Evolutionary conservation across 2,888 invertebrate genomes (phyloP).

Genomic region (Scaptomyza parva): DNA sequence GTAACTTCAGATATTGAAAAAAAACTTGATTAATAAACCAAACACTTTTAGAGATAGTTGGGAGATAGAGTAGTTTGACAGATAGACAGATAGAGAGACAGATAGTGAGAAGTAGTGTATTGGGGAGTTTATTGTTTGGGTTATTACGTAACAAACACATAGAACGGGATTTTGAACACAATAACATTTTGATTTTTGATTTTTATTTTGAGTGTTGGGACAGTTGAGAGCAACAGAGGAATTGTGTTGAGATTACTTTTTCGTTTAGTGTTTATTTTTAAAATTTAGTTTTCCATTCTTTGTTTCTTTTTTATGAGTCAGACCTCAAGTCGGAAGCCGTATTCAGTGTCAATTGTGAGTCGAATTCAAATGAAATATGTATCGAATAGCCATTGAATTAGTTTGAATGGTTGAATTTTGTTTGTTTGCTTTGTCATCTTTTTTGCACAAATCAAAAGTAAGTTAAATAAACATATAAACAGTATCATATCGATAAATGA

Average conservation of each 20-base stretch:
- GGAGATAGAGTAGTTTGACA: constrained; percentile 22
- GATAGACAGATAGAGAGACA: constrained; percentile 40
- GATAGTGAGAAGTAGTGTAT: constrained; percentile 62
- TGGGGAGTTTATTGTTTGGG: constrained; percentile 50
- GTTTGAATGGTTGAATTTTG: constrained; percentile 61
- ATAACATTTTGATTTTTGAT: constrained; percentile 49
- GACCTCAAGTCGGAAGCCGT: constrained; percentile 74
- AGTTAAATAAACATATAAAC: constrained; percentile 16
- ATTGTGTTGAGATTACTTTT: not conserved
- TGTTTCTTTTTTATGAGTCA: constrained; percentile 38
- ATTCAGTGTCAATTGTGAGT: constrained; percentile 54
- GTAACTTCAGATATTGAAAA: constrained; percentile 62
- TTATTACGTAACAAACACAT: constrained; percentile 72
- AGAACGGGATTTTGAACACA: constrained; percentile 63
- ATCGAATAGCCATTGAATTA: constrained; percentile 40
- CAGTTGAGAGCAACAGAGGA: constrained; percentile 34
- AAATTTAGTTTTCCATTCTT: constrained; percentile 4
- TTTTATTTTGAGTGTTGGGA: constrained; percentile 43
- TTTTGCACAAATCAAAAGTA: constrained; percentile 54
- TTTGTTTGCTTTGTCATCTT: constrained; percentile 76
- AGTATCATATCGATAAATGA: constrained; percentile 14
- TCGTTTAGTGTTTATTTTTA: not conserved
- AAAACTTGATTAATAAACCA: constrained; percentile 69
- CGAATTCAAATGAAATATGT: constrained; percentile 56
- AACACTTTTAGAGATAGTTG: constrained; percentile 53